phyloP scores from a whole-genome alignment of 2,113 vertebrate genomes.

The Xyliphius kryptos region DNA sequence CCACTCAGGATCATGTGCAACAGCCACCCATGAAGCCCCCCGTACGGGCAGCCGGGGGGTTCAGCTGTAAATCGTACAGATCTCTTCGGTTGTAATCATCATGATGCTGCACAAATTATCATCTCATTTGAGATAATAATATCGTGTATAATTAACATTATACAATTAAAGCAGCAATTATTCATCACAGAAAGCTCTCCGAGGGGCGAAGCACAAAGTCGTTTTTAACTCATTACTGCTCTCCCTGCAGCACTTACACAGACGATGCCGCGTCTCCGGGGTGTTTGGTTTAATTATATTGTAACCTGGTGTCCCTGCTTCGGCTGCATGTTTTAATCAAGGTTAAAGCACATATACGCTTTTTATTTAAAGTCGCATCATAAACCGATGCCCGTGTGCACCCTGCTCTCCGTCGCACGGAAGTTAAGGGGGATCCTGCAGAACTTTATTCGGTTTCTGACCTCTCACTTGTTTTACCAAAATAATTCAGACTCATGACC shows the following conservation, averaged over 20 bases:
- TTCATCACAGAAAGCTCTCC: conserved; percentile 37
- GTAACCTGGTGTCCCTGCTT: conserved; percentile 10
- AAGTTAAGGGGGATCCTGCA: no score
- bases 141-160: conserved; percentile 46
- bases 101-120: conserved; percentile 27
- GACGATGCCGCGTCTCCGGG: conserved; percentile 23
- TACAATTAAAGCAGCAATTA: conserved; percentile 44
- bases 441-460: no score
- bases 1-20: no score
- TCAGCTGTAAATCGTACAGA: conserved; percentile 1
- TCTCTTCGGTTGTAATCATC: conserved; percentile 16
- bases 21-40: neutral
- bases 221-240: conserved; percentile 40
- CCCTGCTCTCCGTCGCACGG: no score
- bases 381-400: no score
- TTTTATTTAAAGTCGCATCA: neutral
- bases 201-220: conserved; percentile 35
- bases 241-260: conserved; percentile 34
- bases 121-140: conserved; percentile 42
- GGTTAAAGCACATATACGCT: neutral
- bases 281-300: conserved; percentile 35
- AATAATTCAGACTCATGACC: no score
- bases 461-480: no score
- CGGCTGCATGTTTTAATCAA: neutral
- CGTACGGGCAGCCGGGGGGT: neutral